phyloP scores from a whole-genome alignment of 2,113 vertebrate species.

The Ctenomys sociabilis region DNA sequence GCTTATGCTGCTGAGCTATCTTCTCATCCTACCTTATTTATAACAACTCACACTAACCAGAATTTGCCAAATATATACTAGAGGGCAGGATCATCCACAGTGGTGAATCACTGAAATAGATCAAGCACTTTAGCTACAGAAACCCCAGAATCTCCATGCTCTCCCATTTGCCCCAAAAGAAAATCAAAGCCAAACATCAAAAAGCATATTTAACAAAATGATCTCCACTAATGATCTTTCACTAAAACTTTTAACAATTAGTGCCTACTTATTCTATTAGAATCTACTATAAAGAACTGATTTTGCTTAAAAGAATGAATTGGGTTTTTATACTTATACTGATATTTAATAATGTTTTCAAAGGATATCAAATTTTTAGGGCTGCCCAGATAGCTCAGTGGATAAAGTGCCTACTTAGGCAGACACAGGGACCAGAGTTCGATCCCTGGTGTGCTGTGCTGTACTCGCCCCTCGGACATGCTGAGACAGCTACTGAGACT shows the following conservation, averaged over 20 bases:
- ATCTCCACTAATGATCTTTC: neutral
- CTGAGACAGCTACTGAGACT: no score
- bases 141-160: neutral
- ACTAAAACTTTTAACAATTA: neutral
- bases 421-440: no score
- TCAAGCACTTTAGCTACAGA: neutral
- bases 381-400: no score
- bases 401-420: no score
- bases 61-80: neutral
- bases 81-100: neutral
- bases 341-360: neutral
- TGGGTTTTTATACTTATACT: neutral
- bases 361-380: neutral
- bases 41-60: neutral
- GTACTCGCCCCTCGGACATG: no score
- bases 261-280: neutral
- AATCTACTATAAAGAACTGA: neutral
- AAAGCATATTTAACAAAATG: neutral
- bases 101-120: fast-evolving
- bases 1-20: no score
- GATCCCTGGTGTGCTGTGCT: no score
- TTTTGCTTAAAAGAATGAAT: neutral
- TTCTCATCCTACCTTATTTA: neutral
- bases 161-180: neutral
- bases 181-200: neutral